Conservation (phyloP, 1,140 invertebrate genomes). For the Drosophila varians region DNA sequence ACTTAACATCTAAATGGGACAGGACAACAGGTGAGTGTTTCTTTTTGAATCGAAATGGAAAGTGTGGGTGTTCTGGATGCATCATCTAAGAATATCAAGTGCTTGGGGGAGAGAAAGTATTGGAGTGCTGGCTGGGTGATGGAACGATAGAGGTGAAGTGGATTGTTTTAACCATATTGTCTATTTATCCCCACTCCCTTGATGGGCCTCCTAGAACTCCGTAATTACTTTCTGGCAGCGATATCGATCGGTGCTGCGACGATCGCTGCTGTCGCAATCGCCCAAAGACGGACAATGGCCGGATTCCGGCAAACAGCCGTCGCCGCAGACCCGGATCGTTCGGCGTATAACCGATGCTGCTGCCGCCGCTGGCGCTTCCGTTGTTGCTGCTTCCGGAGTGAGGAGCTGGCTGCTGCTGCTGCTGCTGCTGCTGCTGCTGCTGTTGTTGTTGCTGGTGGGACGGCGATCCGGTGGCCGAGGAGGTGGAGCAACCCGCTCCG, state of each 20-base stretch:
- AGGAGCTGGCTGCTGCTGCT: conserved; percentile 24
- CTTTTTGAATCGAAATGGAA: too few species aligned
- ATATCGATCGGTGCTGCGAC: conserved; percentile 88
- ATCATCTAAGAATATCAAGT: background rate
- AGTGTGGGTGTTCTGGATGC: background rate
- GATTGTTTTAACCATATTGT: background rate
- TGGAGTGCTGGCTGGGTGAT: conserved; percentile 32
- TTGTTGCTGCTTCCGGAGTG: conserved; percentile 25
- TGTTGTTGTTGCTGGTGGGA: conserved; percentile 53
- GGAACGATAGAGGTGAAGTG: conserved; percentile 18
- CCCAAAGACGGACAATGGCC: conserved; percentile 89
- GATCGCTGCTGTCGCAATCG: conserved; percentile 87
- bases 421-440: too few species aligned
- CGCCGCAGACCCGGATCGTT: conserved; percentile 86
- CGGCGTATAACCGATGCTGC: conserved; percentile 34
- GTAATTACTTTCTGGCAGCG: conserved; percentile 91
- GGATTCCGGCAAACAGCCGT: conserved; percentile 89
- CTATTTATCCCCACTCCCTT: background rate
- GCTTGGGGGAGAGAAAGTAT: background rate
- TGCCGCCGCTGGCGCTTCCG: conserved; percentile 5
- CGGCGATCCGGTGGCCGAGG: conserved; percentile 46
- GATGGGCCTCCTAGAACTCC: conserved; percentile 17
- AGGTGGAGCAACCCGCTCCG: conserved; percentile 41
- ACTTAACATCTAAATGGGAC: background rate
- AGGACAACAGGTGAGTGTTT: background rate